Percentiles rank a stretch among this genome's conserved stretches.
These are phyloP conservation scores for Ciconia maguari DNA, from an alignment of 2,113 vertebrate genomes.

Conservation along the genomic window DNA sequence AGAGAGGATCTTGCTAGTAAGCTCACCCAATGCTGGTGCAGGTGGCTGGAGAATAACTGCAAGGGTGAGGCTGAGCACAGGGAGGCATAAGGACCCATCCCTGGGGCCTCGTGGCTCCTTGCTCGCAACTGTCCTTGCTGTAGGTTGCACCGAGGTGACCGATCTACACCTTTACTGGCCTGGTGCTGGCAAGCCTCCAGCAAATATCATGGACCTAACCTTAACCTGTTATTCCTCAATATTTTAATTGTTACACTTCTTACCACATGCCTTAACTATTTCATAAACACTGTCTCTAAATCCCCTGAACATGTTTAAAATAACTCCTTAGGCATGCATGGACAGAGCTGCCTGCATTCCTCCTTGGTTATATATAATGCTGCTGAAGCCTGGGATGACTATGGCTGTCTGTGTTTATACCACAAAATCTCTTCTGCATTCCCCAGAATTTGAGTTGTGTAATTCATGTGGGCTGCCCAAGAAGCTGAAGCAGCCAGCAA, in stretches of 20 bases:
- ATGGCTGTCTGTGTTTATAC: background rate
- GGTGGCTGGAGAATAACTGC: too few relatives aligned
- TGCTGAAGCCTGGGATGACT: background rate
- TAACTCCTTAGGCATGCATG: background rate
- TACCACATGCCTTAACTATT: background rate
- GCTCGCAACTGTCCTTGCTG: background rate
- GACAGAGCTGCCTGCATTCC: background rate
- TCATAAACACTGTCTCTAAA: background rate
- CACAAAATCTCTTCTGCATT: background rate
- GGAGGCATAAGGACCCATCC: background rate
- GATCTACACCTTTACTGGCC: background rate
- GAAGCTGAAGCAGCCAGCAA: background rate
- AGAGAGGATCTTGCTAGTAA: background rate
- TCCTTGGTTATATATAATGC: background rate
- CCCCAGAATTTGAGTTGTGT: background rate
- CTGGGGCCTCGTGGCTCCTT: rapidly evolving
- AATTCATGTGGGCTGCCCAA: background rate
- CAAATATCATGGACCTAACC: background rate
- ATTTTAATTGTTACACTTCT: background rate
- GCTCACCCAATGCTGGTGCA: too few relatives aligned
- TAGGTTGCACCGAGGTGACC: background rate
- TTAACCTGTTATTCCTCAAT: background rate
- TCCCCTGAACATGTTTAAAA: background rate
- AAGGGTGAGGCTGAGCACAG: background rate
- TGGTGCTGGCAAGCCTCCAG: background rate